Conservation (phyloP, 2,797 vertebrate species). For the Anniella stebbinsi region DNA sequence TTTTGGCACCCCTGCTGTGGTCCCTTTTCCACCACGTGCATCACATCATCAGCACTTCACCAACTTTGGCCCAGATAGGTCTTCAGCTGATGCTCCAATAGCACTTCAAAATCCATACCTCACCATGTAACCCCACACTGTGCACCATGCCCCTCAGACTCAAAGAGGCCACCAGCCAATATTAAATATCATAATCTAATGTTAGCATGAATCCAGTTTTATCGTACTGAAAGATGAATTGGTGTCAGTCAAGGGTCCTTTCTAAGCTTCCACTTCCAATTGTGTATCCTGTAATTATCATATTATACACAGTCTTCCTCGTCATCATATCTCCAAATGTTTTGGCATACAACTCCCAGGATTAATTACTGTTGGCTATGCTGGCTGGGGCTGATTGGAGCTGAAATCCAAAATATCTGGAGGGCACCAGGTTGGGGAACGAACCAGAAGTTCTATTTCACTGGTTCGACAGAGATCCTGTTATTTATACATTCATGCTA, state of each 20-base stretch:
- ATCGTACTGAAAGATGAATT: not conserved
- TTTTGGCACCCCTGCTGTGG: too few species aligned
- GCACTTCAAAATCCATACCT: not conserved
- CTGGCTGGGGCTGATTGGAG: too few species aligned
- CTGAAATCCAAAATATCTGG: too few species aligned
- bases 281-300: not conserved
- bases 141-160: not conserved
- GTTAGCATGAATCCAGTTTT: not conserved
- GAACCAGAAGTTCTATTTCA: not conserved
- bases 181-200: not conserved
- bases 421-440: too few species aligned
- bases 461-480: not conserved
- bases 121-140: not conserved
- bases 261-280: not conserved
- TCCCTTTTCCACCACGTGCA: too few species aligned
- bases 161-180: not conserved
- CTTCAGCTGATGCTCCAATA: not conserved
- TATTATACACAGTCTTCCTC: not conserved
- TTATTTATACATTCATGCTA: not conserved
- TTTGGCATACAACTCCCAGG: too few species aligned
- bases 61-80: not conserved
- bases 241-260: not conserved
- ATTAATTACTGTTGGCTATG: too few species aligned
- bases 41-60: not conserved
- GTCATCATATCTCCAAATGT: too few species aligned